Base-by-base conservation (phyloP, 2,797 vertebrate species). In the Coregonus ussuriensis region DNA sequence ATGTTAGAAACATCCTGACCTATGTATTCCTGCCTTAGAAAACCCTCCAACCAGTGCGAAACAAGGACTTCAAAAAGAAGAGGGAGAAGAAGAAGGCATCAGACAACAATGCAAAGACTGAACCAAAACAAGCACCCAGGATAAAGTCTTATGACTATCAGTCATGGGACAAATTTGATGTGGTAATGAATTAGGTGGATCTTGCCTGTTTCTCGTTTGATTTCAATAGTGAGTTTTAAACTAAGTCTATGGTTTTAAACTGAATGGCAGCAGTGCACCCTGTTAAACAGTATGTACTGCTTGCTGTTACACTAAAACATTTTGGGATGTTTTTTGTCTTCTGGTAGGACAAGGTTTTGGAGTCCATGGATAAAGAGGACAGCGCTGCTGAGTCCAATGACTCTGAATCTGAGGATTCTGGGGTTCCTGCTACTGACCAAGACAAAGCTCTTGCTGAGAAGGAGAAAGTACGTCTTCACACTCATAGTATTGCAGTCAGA, bases 161-260 rank as follows among this genome's bases (percentile, higher is more conserved):
- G 71, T 95, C 96, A 0, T 99, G 98, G 98, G 96, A 97, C 86
- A 98, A 96, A 86, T 97, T 99, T 83, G 95, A 99, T 83, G 98
- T 97, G 96, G 98, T 99, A 89, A 86, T 87, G 47, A 1, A 54
- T 29, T 7, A 6, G 29, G 29, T 35, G 31, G 11, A 66, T 29
- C 21, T 66, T 16, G 65, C 14, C 29, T 66, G 29, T 66, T 47
- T 47, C 41, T 47, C 9, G 13, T 66, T 66, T 66, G 33, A 15
- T 33, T 66, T 66, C 13, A 16, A 16, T 35, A 6, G 31, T 35
- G 31, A 6, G 15, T 67, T 66, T 5, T 33, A 47, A 47, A 37
- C 11, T 7, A 13, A 21, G 65, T 51, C 53, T 47, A 11, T 6
- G 1, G 3, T 67, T 31, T 72, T 14, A 18, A 52, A 16, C 51